Percentiles rank a stretch among this genome's conserved stretches.
Evolutionary conservation across 2,888 invertebrate species (phyloP).

Genomic region (Lymantria monacha): DNA sequence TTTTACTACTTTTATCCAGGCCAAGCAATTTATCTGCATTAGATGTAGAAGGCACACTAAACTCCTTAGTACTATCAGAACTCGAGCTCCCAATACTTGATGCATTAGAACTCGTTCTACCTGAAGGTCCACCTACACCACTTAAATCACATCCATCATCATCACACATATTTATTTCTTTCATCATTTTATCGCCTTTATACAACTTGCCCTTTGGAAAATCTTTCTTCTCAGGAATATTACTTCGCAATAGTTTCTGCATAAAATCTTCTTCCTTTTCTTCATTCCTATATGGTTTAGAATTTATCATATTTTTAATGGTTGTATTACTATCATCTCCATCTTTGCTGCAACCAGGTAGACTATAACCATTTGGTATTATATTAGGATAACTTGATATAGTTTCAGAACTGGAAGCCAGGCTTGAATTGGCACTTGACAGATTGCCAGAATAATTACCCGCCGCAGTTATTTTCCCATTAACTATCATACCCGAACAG

Average conservation of each 20-base stretch:
- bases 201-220: constrained; percentile 73
- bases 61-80: constrained; percentile 64
- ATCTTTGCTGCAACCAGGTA: constrained; percentile 71
- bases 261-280: constrained; percentile 66
- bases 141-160: constrained; percentile 55
- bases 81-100: constrained; percentile 67
- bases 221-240: constrained; percentile 63
- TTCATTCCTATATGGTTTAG: constrained; percentile 47
- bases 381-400: constrained; percentile 61
- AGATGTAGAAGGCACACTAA: constrained; percentile 68
- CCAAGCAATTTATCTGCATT: constrained; percentile 72
- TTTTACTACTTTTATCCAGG: constrained; percentile 53
- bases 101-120: constrained; percentile 64
- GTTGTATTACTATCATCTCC: constrained; percentile 63
- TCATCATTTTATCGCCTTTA: constrained; percentile 55
- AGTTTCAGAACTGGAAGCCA: constrained; percentile 70
- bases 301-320: constrained; percentile 66
- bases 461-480: constrained; percentile 52
- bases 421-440: constrained; percentile 64
- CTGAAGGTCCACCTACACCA: constrained; percentile 50
- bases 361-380: constrained; percentile 53
- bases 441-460: constrained; percentile 57
- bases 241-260: constrained; percentile 67
- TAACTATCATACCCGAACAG: constrained; percentile 67
- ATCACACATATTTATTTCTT: constrained; percentile 39